Evolutionary conservation across 2,888 invertebrate species (phyloP).

Genomic region (Trichogramma evanescens): DNA sequence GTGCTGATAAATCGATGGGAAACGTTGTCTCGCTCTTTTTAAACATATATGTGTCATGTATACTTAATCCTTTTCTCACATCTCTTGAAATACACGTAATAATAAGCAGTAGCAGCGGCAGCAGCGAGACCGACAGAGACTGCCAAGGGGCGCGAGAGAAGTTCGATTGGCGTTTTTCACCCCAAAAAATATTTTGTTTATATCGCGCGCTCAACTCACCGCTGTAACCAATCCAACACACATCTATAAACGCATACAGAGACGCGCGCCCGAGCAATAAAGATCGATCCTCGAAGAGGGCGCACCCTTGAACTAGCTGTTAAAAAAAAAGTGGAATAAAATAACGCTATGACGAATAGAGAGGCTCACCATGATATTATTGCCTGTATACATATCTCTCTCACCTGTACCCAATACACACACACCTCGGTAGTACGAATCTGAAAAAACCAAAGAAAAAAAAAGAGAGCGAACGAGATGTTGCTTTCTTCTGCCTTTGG

Average conservation of each 20-base stretch:
- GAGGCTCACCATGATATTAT: too few relatives aligned
- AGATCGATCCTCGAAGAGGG: neutral
- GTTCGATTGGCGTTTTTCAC: conserved; percentile 27
- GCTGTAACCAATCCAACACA: neutral
- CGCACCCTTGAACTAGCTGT: neutral
- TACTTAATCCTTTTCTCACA: conserved; percentile 43
- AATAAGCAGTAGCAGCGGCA: neutral
- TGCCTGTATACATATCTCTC: too few relatives aligned
- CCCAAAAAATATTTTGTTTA: conserved; percentile 30
- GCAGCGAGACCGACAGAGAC: neutral
- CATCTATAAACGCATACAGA: conserved; percentile 4
- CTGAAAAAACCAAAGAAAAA: too few relatives aligned
- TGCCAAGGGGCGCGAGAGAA: conserved; percentile 14
- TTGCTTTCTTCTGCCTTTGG: too few relatives aligned
- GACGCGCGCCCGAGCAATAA: conserved; percentile 12
- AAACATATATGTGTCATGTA: neutral
- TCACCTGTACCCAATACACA: neutral
- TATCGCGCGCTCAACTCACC: conserved; percentile 1
- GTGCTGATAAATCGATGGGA: too few relatives aligned
- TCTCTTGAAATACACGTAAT: conserved; percentile 26
- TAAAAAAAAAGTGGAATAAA: conserved; percentile 5
- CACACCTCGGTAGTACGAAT: too few relatives aligned
- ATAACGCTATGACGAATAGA: neutral
- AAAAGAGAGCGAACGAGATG: too few relatives aligned
- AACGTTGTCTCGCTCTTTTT: too few relatives aligned